These are phyloP conservation scores for Bathynomus jamesi DNA, from an alignment of 1,140 invertebrate genomes.

Conservation along the genomic window DNA sequence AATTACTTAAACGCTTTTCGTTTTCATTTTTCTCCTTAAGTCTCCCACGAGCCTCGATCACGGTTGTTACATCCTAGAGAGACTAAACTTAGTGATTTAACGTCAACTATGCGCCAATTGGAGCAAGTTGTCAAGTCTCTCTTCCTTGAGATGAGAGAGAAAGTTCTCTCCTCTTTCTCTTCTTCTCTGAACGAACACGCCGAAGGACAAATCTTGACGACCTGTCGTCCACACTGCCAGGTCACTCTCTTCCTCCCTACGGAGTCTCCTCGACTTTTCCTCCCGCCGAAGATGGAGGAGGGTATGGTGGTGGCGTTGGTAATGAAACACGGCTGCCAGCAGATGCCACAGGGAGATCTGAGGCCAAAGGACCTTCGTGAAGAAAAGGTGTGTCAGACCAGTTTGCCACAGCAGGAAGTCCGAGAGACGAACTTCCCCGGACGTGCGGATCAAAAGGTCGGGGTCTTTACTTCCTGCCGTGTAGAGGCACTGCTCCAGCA, in stretches of 20 bases:
- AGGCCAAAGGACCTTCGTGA: conserved; percentile 65
- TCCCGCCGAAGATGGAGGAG: conserved; percentile 18
- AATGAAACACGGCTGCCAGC: conserved; percentile 71
- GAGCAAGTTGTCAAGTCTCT: not conserved
- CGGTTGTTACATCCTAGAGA: no score
- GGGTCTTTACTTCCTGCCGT: conserved; percentile 63
- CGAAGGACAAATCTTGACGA: not conserved
- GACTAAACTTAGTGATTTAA: no score
- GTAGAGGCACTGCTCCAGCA: conserved; percentile 73
- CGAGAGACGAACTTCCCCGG: conserved; percentile 88
- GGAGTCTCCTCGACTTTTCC: not conserved
- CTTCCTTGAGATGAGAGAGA: not conserved
- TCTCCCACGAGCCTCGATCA: no score
- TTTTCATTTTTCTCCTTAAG: no score
- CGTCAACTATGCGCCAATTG: no score
- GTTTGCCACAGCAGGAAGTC: conserved; percentile 96
- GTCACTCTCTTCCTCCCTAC: conserved; percentile 20
- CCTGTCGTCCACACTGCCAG: not conserved
- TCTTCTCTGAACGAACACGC: not conserved
- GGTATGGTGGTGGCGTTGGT: conserved; percentile 51
- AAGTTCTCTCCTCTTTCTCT: not conserved
- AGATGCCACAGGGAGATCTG: conserved; percentile 89
- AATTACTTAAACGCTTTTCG: no score
- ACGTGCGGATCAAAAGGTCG: conserved; percentile 89
- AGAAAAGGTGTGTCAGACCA: conserved; percentile 42